These are phyloP conservation scores for Eustalomyia histrio DNA, from an alignment of 2,888 invertebrate genomes.

Conservation along the genomic window DNA sequence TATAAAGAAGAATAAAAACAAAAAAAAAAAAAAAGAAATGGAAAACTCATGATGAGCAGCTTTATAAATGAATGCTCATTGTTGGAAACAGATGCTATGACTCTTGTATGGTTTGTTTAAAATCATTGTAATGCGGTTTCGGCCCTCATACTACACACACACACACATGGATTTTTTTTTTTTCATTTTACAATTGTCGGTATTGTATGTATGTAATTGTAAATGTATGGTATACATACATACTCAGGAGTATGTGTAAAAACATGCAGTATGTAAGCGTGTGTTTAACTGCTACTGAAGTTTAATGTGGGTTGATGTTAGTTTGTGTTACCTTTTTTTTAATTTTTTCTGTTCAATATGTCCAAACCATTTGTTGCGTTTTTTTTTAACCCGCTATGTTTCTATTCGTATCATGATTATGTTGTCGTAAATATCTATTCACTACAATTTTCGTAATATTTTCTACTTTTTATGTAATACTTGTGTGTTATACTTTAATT, in stretches of 20 bases:
- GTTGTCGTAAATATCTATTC: neutral
- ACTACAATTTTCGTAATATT: neutral
- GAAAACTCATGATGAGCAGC: neutral
- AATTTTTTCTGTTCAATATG: neutral
- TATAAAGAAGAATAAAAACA: neutral
- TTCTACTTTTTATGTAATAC: neutral
- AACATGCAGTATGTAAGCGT: neutral
- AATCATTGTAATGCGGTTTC: slow-evolving; percentile 60
- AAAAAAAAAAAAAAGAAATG: too few species aligned
- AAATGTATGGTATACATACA: neutral
- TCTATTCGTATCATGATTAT: neutral
- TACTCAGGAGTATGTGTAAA: neutral
- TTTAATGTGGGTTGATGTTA: slow-evolving; percentile 1
- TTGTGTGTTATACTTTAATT: neutral
- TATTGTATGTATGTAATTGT: neutral
- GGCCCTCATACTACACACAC: neutral
- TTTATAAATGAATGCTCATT: slow-evolving; percentile 53
- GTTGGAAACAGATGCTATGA: slow-evolving; percentile 60
- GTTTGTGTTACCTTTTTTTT: neutral
- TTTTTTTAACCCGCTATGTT: neutral
- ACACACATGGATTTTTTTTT: neutral
- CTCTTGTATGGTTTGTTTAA: slow-evolving; percentile 50
- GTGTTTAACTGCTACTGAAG: neutral
- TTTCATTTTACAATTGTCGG: slow-evolving; percentile 1
- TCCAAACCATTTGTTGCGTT: slow-evolving; percentile 11